Percentiles rank a stretch among this genome's conserved stretches.
These are phyloP conservation scores for Tetragonisca angustula DNA, from an alignment of 2,888 invertebrate species.

Conservation along the genomic window DNA sequence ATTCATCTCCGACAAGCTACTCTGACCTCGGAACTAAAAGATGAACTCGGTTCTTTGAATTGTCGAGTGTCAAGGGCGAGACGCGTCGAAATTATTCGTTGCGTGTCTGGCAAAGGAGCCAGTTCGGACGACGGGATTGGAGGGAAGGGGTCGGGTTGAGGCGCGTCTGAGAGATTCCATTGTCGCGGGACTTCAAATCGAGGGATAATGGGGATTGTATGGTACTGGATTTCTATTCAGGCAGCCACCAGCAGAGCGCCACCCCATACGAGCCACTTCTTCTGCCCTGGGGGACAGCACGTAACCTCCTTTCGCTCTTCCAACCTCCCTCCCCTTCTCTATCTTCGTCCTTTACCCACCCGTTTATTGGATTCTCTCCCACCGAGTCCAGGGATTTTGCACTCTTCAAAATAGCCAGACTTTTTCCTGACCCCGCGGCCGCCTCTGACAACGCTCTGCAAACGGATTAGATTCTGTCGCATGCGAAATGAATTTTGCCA, in stretches of 20 bases:
- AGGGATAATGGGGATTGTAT: constrained; percentile 81
- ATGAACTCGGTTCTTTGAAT: constrained; percentile 19
- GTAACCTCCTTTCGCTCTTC: constrained; percentile 44
- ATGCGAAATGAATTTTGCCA: constrained; percentile 24
- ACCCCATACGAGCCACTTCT: constrained; percentile 74
- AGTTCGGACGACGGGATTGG: constrained; percentile 55
- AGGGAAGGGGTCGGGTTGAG: constrained; percentile 50
- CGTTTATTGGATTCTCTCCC: constrained; percentile 76
- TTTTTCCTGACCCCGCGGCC: constrained; percentile 47
- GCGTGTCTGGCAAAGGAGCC: constrained; percentile 63
- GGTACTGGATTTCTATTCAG: constrained; percentile 81
- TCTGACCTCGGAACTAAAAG: constrained; percentile 14
- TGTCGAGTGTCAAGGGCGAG: constrained; percentile 54
- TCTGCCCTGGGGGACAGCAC: constrained; percentile 74
- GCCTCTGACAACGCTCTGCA: constrained; percentile 28
- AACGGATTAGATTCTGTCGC: constrained; percentile 53
- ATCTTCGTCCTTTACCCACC: constrained; percentile 55
- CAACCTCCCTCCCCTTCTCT: constrained; percentile 34
- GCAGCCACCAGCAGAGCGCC: constrained; percentile 62
- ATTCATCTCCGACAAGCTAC: constrained; percentile 14
- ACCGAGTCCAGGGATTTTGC: constrained; percentile 64
- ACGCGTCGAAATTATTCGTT: constrained; percentile 70
- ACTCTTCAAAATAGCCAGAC: constrained; percentile 66
- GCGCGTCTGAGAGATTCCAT: constrained; percentile 74
- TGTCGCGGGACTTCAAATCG: constrained; percentile 79